These are phyloP conservation scores for Contarinia nasturtii DNA, from an alignment of 1,140 invertebrate species.

Conservation along the genomic window DNA sequence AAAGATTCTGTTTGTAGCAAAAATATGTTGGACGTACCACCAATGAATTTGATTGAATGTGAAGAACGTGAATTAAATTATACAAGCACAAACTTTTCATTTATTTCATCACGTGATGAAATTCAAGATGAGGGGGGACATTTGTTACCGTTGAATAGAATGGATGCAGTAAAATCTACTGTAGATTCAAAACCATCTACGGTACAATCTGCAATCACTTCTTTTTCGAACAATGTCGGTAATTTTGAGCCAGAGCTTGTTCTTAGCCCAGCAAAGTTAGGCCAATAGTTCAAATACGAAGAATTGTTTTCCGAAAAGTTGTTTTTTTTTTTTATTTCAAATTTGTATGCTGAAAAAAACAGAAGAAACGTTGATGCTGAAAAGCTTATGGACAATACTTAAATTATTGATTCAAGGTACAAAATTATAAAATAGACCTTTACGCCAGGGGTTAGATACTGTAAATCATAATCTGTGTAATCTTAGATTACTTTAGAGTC, in stretches of 20 bases:
- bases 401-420: too few relatives aligned
- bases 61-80: not conserved
- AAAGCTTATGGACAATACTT: too few relatives aligned
- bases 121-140: too few relatives aligned
- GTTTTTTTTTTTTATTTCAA: too few relatives aligned
- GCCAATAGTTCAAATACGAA: conserved; percentile 12
- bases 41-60: not conserved
- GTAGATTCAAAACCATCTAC: not conserved
- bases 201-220: not conserved
- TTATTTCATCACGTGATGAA: not conserved
- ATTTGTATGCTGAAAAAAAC: too few relatives aligned
- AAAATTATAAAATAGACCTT: too few relatives aligned
- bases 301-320: too few relatives aligned
- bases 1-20: not conserved
- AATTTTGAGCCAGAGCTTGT: conserved; percentile 19
- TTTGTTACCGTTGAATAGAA: not conserved
- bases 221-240: not conserved
- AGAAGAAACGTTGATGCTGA: too few relatives aligned
- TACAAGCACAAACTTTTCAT: conserved; percentile 12
- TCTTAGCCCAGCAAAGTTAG: conserved; percentile 23
- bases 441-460: too few relatives aligned
- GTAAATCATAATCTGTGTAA: too few relatives aligned
- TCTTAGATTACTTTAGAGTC: too few relatives aligned
- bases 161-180: not conserved
- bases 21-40: not conserved